A percentile compares a stretch with the other conserved stretches of the same genome.
These are phyloP conservation scores for Actias luna DNA, from an alignment of 2,888 invertebrate genomes.

Conservation along the genomic window DNA sequence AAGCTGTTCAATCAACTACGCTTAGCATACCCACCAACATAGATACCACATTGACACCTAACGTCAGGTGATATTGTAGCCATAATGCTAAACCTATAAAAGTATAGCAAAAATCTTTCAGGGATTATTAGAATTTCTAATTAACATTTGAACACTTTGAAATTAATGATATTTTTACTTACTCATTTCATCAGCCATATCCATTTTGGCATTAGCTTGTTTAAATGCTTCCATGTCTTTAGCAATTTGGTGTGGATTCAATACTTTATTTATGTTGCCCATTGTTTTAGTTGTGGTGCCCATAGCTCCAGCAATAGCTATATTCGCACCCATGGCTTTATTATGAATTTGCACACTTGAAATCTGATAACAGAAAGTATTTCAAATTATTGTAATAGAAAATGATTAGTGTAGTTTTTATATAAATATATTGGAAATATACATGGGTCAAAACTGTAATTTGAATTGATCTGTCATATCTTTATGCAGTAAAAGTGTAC, in stretches of 20 bases:
- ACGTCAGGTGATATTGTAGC: too few species aligned
- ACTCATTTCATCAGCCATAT: slow-evolving; percentile 98
- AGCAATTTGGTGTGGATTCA: slow-evolving; percentile 92
- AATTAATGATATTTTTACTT: slow-evolving; percentile 50
- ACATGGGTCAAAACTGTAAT: too few species aligned
- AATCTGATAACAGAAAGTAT: slow-evolving; percentile 52
- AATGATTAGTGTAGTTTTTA: background rate
- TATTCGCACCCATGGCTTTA: slow-evolving; percentile 94
- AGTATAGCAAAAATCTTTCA: too few species aligned
- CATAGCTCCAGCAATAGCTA: slow-evolving; percentile 93
- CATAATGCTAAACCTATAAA: too few species aligned
- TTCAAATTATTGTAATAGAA: background rate
- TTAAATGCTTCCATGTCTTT: slow-evolving; percentile 92
- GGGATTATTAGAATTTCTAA: too few species aligned
- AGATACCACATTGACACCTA: too few species aligned
- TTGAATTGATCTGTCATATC: too few species aligned
- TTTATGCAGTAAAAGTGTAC: too few species aligned
- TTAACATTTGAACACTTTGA: background rate
- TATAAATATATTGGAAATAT: too few species aligned
- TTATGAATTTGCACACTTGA: slow-evolving; percentile 91
- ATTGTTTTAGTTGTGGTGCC: slow-evolving; percentile 94
- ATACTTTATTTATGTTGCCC: slow-evolving; percentile 92
- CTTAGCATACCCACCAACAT: too few species aligned
- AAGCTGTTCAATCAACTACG: background rate
- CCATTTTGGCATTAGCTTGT: slow-evolving; percentile 93